Conservation (phyloP, 2,888 invertebrate genomes). For the Drosophila villosipedis region DNA sequence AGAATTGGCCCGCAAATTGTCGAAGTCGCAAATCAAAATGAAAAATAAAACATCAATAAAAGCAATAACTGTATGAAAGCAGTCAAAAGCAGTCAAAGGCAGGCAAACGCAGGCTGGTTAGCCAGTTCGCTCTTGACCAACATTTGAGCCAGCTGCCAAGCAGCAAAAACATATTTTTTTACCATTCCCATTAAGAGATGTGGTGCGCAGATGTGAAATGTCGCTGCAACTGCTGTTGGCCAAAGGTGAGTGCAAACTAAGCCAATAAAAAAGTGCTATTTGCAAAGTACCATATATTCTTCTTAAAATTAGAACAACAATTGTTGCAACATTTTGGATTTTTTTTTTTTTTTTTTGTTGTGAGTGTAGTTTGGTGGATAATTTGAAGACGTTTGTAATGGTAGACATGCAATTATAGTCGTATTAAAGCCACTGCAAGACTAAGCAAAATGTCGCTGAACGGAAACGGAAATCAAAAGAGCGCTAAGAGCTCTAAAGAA, state of each 20-base stretch:
- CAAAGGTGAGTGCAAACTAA: constrained; percentile 25
- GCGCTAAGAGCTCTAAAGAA: constrained; percentile 14
- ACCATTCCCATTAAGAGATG: constrained; percentile 27
- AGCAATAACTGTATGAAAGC: constrained; percentile 4
- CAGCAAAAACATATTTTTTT: constrained; percentile 13
- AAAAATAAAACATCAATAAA: background rate
- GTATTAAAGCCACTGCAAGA: constrained; percentile 43
- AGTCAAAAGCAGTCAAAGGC: constrained; percentile 11
- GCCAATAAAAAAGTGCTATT: background rate
- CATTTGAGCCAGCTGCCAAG: constrained; percentile 46
- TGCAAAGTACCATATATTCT: background rate
- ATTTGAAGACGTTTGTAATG: constrained; percentile 13
- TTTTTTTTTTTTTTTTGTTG: background rate
- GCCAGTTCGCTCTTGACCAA: constrained; percentile 59
- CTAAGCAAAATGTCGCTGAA: constrained; percentile 39
- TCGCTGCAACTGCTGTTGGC: constrained; percentile 25
- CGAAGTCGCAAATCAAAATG: constrained; percentile 45
- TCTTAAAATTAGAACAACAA: background rate
- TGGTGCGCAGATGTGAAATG: constrained; percentile 12
- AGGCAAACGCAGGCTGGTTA: background rate
- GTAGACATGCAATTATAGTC: constrained; percentile 51
- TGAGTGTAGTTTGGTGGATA: background rate
- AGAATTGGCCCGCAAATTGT: constrained; percentile 37
- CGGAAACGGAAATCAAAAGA: constrained; percentile 49
- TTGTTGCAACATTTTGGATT: too few species aligned